Base-by-base conservation (phyloP, 2,113 vertebrate genomes). In the Phyllopteryx taeniolatus region DNA sequence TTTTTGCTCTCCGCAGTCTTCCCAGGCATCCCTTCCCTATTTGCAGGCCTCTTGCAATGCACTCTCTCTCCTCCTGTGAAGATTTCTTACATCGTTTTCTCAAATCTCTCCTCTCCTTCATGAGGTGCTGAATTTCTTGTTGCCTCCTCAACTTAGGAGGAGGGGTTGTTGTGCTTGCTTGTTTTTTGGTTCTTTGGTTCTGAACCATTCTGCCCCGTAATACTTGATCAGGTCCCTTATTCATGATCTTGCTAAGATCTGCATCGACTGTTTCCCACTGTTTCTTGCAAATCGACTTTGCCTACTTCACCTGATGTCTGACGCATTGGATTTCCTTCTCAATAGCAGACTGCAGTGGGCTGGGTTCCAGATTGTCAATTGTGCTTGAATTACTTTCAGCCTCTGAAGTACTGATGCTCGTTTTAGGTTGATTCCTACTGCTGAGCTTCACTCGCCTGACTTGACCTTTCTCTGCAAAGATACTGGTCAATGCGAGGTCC, bases 401-500 rank as follows among this genome's bases (percentile, higher is more conserved):
- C 57, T 13, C 57, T 60, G 57, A 22, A 8, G 27, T 60, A 60
- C 9, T 60, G 57, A 33, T 60, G 57, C 8, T 60, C 57, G 22
- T n/a, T 60, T 22, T 60, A 22, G 57, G 57, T 60, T 60, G 22
- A 13, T 10, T 60, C 57, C 27, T 33, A 2, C 57, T 8, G 22
- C 57, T 31, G 57, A 60, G 22, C 57, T 60, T 33, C 57, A 33
- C 57, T 33, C 57, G 27, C 57, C 57, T 60, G n/a, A 60, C 57
- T 60, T 60, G 57, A 60, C 22, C 57, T 31, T 60, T 60, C 57
- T 60, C 57, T 60, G 4, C 33, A 13, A 60, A 60, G 57, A 60
- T 31, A 60, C 9, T 60, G 57, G 27, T 60, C 27, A 60, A 60
- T 60, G 57, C 1, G 22, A 60, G 57, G 27, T 60, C 57, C 57